Conservation (phyloP, 2,113 vertebrate genomes). For the Andinoacara biseriatus region DNA sequence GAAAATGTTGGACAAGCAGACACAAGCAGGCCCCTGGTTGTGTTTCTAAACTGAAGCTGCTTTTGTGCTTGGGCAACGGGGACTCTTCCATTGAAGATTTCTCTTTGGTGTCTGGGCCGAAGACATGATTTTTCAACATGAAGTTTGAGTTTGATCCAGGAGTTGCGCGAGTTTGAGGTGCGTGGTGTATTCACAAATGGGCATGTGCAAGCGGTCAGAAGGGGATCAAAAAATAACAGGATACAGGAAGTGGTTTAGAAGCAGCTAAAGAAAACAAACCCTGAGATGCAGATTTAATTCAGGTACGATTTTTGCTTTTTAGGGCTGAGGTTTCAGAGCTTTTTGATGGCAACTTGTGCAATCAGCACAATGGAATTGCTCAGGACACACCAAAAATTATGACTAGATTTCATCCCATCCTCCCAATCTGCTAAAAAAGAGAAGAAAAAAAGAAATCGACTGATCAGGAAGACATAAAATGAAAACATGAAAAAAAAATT, state of each 20-base stretch:
- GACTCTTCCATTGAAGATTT: not conserved
- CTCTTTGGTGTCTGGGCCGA: not conserved
- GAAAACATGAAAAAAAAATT: no score
- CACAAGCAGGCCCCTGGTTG: not conserved
- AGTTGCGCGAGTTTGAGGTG: not conserved
- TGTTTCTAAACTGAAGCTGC: conserved; percentile 3
- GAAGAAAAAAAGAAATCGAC: no score
- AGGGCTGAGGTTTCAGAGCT: not conserved
- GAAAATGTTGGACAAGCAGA: not conserved
- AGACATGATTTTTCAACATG: not conserved
- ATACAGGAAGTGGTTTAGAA: rapidly evolving
- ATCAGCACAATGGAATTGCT: not conserved
- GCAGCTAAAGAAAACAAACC: not conserved
- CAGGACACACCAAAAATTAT: not conserved
- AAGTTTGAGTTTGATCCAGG: not conserved
- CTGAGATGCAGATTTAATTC: not conserved
- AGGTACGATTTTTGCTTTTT: not conserved
- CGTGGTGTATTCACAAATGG: not conserved
- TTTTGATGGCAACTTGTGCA: not conserved
- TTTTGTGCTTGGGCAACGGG: not conserved
- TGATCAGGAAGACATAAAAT: no score
- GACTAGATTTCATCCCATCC: not conserved
- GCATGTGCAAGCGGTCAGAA: not conserved
- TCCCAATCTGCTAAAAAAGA: no score
- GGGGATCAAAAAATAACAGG: not conserved